Evolutionary conservation across 2,797 vertebrate species (phyloP).

Genomic region (Cichlasoma orientale): DNA sequence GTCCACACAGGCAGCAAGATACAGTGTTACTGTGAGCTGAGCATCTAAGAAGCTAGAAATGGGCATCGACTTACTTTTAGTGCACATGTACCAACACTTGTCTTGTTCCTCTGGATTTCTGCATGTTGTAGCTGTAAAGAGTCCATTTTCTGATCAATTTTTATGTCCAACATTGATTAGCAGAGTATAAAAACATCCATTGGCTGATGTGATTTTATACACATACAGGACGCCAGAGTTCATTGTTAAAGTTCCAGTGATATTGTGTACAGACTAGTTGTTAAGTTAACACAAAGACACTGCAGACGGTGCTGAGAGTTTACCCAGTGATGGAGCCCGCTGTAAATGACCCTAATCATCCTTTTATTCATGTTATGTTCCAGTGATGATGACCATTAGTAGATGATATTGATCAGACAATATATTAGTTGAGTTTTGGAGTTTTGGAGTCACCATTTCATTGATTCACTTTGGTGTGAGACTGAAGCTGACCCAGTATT

Average conservation of each 20-base stretch:
- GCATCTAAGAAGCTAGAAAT: not conserved
- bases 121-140: not conserved
- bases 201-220: not conserved
- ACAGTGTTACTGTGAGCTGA: not conserved
- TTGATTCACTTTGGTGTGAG: not conserved
- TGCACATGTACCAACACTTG: no score
- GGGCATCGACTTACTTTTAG: not conserved
- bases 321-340: not conserved
- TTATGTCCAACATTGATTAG: no score
- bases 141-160: not conserved
- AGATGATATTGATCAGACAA: not conserved
- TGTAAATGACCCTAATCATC: not conserved
- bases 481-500: conserved; percentile 15
- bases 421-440: not conserved
- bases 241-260: not conserved
- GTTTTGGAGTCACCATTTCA: not conserved
- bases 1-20: not conserved
- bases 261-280: not conserved
- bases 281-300: not conserved
- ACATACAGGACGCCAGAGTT: not conserved
- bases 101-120: not conserved
- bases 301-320: not conserved
- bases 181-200: no score
- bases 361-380: not conserved
- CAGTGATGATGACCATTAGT: not conserved